Percentiles rank a stretch among this genome's conserved stretches.
Conservation (phyloP, 1,140 invertebrate species). For the Sycophaga agraensis region DNA sequence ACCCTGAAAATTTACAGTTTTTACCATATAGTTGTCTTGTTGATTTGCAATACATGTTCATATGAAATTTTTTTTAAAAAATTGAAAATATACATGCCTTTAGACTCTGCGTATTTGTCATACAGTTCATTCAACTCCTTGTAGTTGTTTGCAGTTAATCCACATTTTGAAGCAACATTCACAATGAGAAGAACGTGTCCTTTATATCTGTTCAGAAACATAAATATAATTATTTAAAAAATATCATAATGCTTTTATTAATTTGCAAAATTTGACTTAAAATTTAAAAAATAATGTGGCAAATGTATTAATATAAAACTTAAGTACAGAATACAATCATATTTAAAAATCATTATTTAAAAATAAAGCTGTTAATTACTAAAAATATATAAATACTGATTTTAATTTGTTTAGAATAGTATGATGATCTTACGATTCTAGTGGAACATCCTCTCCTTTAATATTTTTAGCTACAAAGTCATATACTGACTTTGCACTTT, state of each 20-base stretch:
- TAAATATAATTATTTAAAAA: not conserved
- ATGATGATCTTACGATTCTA: slow-evolving; percentile 69
- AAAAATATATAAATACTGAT: too few relatives aligned
- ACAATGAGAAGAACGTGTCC: slow-evolving; percentile 77
- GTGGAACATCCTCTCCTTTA: slow-evolving; percentile 70
- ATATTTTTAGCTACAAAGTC: slow-evolving; percentile 77
- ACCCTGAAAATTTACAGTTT: too few relatives aligned
- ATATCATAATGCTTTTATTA: not conserved
- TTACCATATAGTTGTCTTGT: too few relatives aligned
- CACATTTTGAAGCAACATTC: slow-evolving; percentile 88
- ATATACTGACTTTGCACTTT: slow-evolving; percentile 72
- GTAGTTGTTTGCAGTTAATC: slow-evolving; percentile 80
- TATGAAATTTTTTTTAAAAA: not conserved
- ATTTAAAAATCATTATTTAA: slow-evolving; percentile 4
- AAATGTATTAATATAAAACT: not conserved
- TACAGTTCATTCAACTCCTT: slow-evolving; percentile 76
- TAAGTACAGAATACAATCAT: not conserved
- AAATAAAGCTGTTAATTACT: too few relatives aligned
- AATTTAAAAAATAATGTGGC: too few relatives aligned
- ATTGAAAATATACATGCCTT: slow-evolving; percentile 45
- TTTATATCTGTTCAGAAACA: too few relatives aligned
- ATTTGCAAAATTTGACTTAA: too few relatives aligned
- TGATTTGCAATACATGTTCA: not conserved
- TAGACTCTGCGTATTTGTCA: slow-evolving; percentile 68
- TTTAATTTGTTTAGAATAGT: too few relatives aligned